These are phyloP conservation scores for Latheticus oryzae DNA, from an alignment of 2,888 invertebrate species.

Conservation along the genomic window DNA sequence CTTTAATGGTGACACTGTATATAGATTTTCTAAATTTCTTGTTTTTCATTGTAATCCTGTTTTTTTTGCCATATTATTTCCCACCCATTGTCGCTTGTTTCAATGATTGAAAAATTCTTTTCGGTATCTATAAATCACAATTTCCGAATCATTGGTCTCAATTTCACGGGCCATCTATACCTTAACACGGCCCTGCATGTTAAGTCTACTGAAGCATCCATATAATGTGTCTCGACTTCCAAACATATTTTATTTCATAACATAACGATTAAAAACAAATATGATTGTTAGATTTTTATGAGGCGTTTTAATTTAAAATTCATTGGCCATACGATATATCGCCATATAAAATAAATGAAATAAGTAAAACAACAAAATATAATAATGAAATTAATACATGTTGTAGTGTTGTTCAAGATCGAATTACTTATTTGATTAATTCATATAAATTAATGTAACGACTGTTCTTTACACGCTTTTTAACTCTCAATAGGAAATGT, in stretches of 20 bases:
- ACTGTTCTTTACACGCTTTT: conserved; percentile 27
- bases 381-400: conserved; percentile 32
- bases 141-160: conserved; percentile 29
- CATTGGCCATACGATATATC: conserved; percentile 36
- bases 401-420: conserved; percentile 11
- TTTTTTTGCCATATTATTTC: too few relatives aligned
- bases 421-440: conserved; percentile 34
- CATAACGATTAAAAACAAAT: conserved; percentile 40
- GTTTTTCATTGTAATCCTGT: too few relatives aligned
- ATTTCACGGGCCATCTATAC: conserved; percentile 33
- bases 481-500: conserved; percentile 33
- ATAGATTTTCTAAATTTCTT: too few relatives aligned
- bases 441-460: conserved; percentile 29
- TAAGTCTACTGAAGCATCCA: too few relatives aligned
- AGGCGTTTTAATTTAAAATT: conserved; percentile 39
- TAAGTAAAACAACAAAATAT: too few relatives aligned
- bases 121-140: conserved; percentile 30
- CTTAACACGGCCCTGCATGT: conserved; percentile 24
- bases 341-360: conserved; percentile 35
- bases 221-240: conserved; percentile 19
- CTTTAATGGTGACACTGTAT: too few relatives aligned
- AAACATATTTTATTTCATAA: conserved; percentile 36
- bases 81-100: background rate
- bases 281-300: conserved; percentile 38
- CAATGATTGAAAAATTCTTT: too few relatives aligned